Percentiles rank a stretch among this genome's conserved stretches.
These are phyloP conservation scores for Sus scrofa DNA, from an alignment of 2,113 vertebrate species.

Conservation along the genomic window T2T-Sscrofa CM000815.6:26970001-26970500, in stretches of 20 bases:
- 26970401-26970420: not conserved
- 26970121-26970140: not conserved
- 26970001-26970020: not conserved
- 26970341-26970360: not conserved
- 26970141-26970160: not conserved
- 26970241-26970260: not conserved
- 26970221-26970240: not conserved
- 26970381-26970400: not conserved
- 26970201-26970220: not conserved
- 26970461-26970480: not conserved
- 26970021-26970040: not conserved
- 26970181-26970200: not conserved
- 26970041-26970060: not conserved
- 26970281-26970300: not conserved
- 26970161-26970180: not conserved
- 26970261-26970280: not conserved
- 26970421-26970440: not conserved
- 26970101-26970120: not conserved
- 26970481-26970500: not conserved
- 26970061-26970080: not conserved
- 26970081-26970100: not conserved
- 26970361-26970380: not conserved
- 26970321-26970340: not conserved
- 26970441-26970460: not conserved
- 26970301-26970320: not conserved